Conservation (phyloP, 2,113 vertebrate genomes). For the chimpanzee (Pan troglodytes) region DNA sequence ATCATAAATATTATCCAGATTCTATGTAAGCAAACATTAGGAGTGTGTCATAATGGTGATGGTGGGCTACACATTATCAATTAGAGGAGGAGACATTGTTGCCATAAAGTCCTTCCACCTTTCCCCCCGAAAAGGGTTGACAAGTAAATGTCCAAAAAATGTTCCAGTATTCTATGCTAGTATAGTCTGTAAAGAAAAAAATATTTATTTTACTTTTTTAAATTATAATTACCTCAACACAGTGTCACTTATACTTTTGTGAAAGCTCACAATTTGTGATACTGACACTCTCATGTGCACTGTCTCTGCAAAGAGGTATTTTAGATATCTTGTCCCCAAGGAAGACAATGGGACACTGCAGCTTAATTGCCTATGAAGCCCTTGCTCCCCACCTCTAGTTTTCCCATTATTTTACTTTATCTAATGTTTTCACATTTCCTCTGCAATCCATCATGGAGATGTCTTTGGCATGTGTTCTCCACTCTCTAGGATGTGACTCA, state of each 20-base stretch:
- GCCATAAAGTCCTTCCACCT: not conserved
- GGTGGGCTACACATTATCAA: not conserved
- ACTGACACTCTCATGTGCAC: not conserved
- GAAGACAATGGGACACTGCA: not conserved
- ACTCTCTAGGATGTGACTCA: conserved; percentile 67
- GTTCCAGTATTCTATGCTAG: not conserved
- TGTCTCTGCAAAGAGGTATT: not conserved
- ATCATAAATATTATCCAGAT: not conserved
- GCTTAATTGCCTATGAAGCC: not conserved
- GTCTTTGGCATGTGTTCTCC: not conserved
- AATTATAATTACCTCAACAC: not conserved
- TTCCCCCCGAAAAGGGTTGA: not conserved
- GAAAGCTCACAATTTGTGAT: not conserved
- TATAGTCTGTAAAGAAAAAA: not conserved
- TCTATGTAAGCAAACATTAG: not conserved
- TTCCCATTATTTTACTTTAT: not conserved
- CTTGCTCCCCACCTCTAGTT: not conserved
- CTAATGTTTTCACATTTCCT: conserved; percentile 2
- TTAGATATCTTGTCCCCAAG: not conserved
- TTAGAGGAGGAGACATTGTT: not conserved
- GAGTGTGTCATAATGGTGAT: not conserved
- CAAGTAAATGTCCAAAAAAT: not conserved
- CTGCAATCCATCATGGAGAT: not conserved
- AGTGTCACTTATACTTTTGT: not conserved
- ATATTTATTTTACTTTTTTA: not conserved